Percentiles rank a stretch among this genome's conserved stretches.
Conservation (phyloP, 30 jellyfish, hydroid and myxozoan species). For the Aurelia sp. region DNA sequence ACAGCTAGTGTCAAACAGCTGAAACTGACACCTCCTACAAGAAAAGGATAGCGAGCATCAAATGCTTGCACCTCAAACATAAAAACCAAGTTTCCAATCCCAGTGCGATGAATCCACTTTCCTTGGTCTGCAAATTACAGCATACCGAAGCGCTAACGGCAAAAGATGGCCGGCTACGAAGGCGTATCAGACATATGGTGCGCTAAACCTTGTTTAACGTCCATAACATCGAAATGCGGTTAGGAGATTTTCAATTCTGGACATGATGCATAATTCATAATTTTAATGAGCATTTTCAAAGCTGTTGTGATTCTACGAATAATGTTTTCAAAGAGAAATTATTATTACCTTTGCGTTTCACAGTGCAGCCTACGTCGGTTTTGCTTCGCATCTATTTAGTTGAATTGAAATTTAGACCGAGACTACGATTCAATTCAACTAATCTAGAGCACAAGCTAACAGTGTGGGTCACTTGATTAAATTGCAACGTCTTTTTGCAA, state of each 20-base stretch:
- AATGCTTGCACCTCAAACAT: too few relatives aligned
- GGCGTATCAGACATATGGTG: slow-evolving; percentile 35
- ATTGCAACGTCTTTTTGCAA: too few relatives aligned
- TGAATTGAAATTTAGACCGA: too few relatives aligned
- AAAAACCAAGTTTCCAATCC: too few relatives aligned
- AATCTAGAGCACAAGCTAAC: background rate
- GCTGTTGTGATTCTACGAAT: slow-evolving; percentile 5
- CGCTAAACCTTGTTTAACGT: slow-evolving; percentile 27
- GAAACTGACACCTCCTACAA: too few relatives aligned
- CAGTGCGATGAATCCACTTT: too few relatives aligned
- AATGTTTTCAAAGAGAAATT: background rate
- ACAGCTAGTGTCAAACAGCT: too few relatives aligned
- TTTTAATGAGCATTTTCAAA: slow-evolving; percentile 13
- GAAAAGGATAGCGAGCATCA: too few relatives aligned
- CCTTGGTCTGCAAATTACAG: too few relatives aligned
- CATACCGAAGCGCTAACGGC: too few relatives aligned
- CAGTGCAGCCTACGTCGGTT: background rate
- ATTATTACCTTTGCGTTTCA: background rate
- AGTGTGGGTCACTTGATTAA: too few relatives aligned
- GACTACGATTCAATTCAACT: background rate
- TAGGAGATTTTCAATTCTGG: slow-evolving; percentile 11
- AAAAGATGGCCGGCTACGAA: background rate
- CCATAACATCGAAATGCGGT: slow-evolving; percentile 2
- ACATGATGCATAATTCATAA: slow-evolving; percentile 29
- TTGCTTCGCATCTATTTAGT: too few relatives aligned